Evolutionary conservation across 2,888 invertebrate genomes (phyloP).

Genomic region (Stenurella melanura): DNA sequence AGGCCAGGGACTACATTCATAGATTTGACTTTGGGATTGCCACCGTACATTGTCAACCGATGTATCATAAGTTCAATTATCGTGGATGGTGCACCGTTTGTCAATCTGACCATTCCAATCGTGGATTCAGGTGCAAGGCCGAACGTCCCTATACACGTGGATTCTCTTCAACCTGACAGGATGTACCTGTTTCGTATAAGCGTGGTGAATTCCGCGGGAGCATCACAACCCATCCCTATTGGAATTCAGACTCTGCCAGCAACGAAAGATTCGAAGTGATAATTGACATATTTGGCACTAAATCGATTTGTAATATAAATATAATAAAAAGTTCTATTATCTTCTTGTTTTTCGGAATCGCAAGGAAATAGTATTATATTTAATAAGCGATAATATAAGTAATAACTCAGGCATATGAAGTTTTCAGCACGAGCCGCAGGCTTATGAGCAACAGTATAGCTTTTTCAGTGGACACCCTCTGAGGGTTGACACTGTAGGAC

Average conservation of each 20-base stretch:
- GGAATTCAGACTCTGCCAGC: neutral
- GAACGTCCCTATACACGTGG: neutral
- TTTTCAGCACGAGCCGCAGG: no score
- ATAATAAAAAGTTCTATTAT: neutral
- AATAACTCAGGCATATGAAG: no score
- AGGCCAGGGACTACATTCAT: neutral
- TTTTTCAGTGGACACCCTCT: no score
- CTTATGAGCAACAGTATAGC: no score
- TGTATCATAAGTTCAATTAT: neutral
- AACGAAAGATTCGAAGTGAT: neutral
- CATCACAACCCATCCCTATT: neutral
- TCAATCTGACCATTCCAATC: neutral
- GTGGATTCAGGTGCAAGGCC: neutral
- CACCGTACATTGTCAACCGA: neutral
- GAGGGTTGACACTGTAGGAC: no score
- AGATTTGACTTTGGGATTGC: neutral
- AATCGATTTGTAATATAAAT: neutral
- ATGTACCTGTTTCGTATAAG: neutral
- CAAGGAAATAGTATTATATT: no score
- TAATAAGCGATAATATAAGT: no score
- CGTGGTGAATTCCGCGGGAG: neutral
- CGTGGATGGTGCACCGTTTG: neutral
- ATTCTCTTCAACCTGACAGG: neutral
- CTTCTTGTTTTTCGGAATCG: neutral
- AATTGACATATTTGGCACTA: no score